A percentile compares a stretch with the other conserved stretches of the same genome.
phyloP scores from a whole-genome alignment of 2,888 invertebrate genomes.

The Epinotia demarniana region DNA sequence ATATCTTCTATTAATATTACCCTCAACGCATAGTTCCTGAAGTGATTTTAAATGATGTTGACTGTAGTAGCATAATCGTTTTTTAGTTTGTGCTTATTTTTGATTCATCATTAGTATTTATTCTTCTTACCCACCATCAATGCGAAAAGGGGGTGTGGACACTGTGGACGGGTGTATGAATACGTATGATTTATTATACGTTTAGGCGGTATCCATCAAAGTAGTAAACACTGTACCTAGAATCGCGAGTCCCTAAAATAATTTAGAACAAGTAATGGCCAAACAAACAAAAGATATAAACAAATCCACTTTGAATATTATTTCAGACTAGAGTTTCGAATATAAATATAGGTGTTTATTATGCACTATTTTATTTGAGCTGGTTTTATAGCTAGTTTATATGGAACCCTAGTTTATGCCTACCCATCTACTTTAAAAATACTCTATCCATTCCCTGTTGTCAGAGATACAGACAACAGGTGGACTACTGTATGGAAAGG shows the following conservation, averaged over 20 bases:
- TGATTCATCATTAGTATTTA: not conserved
- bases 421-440: too few species aligned
- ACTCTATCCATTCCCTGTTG: too few species aligned
- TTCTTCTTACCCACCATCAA: not conserved
- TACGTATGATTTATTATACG: conserved; percentile 3
- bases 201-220: conserved; percentile 2
- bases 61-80: not conserved
- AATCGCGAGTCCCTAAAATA: not conserved
- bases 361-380: too few species aligned
- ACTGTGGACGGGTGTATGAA: conserved; percentile 18
- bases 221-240: not conserved
- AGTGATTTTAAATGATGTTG: not conserved
- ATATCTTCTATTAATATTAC: not conserved
- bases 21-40: not conserved
- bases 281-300: not conserved
- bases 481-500: too few species aligned
- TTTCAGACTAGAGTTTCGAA: too few species aligned
- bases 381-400: too few species aligned
- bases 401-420: too few species aligned
- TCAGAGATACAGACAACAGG: too few species aligned
- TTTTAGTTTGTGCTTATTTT: not conserved
- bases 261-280: not conserved
- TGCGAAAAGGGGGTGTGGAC: conserved; percentile 34
- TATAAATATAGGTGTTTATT: too few species aligned
- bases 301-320: too few species aligned